Percentiles rank a stretch among this genome's conserved stretches.
phyloP scores from a whole-genome alignment of 2,797 vertebrate species.

The Trematomus bernacchii region DNA sequence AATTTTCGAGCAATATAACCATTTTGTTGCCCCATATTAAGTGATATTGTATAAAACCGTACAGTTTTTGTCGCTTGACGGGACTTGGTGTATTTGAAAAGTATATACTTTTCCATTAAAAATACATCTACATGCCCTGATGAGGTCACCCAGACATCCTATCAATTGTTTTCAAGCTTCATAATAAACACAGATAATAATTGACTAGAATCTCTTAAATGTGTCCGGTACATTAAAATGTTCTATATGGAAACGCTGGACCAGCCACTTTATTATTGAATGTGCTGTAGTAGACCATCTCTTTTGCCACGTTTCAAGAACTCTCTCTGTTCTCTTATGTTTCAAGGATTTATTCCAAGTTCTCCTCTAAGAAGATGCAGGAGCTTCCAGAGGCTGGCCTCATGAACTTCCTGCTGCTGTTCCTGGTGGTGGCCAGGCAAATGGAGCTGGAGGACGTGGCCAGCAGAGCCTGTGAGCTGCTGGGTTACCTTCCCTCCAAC shows the following conservation, averaged over 20 bases:
- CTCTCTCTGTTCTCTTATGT: not conserved
- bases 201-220: too few relatives aligned
- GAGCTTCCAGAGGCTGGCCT: slow-evolving; percentile 94
- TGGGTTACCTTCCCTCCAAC: slow-evolving; percentile 85
- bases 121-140: too few relatives aligned
- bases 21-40: slow-evolving; percentile 1
- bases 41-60: not conserved
- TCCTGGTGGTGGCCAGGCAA: slow-evolving; percentile 89
- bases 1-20: not conserved
- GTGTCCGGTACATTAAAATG: too few relatives aligned
- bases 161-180: too few relatives aligned
- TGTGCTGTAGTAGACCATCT: not conserved
- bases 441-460: slow-evolving; percentile 92
- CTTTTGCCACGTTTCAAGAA: not conserved
- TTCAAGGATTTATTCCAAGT: slow-evolving; percentile 96
- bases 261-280: too few relatives aligned
- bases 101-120: too few relatives aligned
- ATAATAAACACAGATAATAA: too few relatives aligned
- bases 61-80: too few relatives aligned
- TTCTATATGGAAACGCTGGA: too few relatives aligned
- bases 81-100: too few relatives aligned
- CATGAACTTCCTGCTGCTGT: slow-evolving; percentile 94
- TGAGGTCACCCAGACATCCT: too few relatives aligned
- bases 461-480: slow-evolving; percentile 88
- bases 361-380: slow-evolving; percentile 94